Base-by-base conservation (phyloP, 2,797 vertebrate genomes). In the Spinibarbus caldwelli region DNA sequence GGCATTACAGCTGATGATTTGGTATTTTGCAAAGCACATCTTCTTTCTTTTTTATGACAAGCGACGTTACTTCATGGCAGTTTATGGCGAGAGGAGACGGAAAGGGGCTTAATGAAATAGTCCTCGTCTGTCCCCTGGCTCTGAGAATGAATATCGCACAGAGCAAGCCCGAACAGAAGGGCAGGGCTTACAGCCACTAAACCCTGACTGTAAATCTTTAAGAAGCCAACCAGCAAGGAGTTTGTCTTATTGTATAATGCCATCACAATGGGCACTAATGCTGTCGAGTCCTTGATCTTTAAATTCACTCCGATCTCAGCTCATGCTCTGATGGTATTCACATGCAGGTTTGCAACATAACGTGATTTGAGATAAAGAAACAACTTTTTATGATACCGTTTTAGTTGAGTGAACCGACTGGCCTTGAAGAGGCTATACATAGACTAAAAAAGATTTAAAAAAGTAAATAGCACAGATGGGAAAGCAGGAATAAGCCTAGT, bases 1-100 rank as follows among this genome's bases (percentile, higher is more conserved):
- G 91, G 79, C 93, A 92, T 95, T 95, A 95, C 92, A 90, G 91
- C 88, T 86, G 87, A 93, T 95, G 92, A 94, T 96, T 95, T 95
- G 92, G 82, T 94, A 87, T 94, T 91, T 93, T 94, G 89, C 88
- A 90, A 93, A 89, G 89, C 87, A 89, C 92, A 90, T 91, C 94
- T 91, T 94, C 90, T 89, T 86, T 90, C 86, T 90, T 84, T 92
- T 94, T 95, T 92, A 91, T 93, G 88, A 89, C 90, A 49, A 87
- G 47, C 89, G 78, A 62, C 80, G 80, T 90, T 94, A 93, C 94
- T 87, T 81, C 77, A 92, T 89, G 85, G 93, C 91, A 90, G 89
- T 90, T 94, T 95, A 94, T 95, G 94, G 84, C 90, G 87, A 88
- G 91, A 87, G 89, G 92, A 95, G 95, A 93, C 90, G 62, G 88